These are phyloP conservation scores for Phyllotis vaccarum DNA, from an alignment of 2,797 vertebrate species.

Conservation along the genomic window DNA sequence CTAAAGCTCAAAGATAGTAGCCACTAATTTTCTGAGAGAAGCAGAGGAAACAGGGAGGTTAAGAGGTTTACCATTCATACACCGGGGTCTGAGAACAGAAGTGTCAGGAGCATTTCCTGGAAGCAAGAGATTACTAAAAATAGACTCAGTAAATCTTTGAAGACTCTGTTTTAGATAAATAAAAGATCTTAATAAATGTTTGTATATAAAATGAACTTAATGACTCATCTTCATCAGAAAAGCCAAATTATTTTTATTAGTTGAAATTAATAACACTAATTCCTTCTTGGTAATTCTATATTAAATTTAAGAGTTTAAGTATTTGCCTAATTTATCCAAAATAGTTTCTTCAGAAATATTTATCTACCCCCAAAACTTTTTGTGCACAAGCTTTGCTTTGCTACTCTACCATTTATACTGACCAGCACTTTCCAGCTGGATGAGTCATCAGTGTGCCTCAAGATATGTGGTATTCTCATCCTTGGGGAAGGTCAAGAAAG, in stretches of 20 bases:
- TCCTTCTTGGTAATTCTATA: constrained; percentile 65
- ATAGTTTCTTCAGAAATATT: constrained; percentile 23
- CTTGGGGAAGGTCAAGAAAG: background rate
- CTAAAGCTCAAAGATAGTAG: background rate
- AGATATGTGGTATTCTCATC: background rate
- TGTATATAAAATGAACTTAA: background rate
- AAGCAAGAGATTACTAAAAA: background rate
- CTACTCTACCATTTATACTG: constrained; percentile 10
- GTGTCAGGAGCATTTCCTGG: background rate
- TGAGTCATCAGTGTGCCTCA: background rate
- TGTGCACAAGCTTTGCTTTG: constrained; percentile 22
- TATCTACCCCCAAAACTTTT: background rate
- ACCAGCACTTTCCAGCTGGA: background rate
- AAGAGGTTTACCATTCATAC: background rate
- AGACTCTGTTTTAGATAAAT: background rate
- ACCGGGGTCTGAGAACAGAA: background rate
- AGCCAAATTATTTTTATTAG: background rate
- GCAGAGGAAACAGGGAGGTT: background rate
- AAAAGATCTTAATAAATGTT: constrained; percentile 3
- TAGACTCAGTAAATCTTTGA: constrained; percentile 14
- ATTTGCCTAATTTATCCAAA: constrained; percentile 18
- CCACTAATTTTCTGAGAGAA: background rate
- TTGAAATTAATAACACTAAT: constrained; percentile 19
- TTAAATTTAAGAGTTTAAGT: constrained; percentile 49
- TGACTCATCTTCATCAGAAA: constrained; percentile 31